Evolutionary conservation across 23 tunicate genomes (phyloP).

Genomic region (Aplidium turbinatum): DNA sequence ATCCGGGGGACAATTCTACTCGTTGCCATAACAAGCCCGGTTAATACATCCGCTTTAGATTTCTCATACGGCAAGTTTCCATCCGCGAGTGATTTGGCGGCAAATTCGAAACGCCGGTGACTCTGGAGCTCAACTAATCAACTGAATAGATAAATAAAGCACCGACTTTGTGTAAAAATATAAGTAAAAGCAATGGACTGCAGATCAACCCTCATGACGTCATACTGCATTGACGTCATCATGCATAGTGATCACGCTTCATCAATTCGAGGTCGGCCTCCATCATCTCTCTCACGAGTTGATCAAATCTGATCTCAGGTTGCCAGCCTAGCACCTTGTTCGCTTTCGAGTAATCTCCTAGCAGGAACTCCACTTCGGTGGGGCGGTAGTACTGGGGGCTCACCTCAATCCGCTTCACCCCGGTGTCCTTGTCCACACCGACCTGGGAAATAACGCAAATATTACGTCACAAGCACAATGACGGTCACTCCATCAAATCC

Average conservation of each 20-base stretch:
- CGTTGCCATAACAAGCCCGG: too few relatives aligned
- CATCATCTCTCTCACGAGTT: conserved; percentile 92
- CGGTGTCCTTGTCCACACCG: conserved; percentile 66
- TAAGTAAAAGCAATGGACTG: too few relatives aligned
- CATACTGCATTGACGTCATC: too few relatives aligned
- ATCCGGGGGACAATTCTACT: too few relatives aligned
- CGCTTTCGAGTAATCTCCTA: conserved; percentile 90
- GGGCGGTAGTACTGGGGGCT: conserved; percentile 88
- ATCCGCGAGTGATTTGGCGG: too few relatives aligned
- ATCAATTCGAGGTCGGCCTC: conserved; percentile 81
- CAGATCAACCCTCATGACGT: too few relatives aligned
- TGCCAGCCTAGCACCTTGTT: conserved; percentile 87
- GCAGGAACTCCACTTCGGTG: conserved; percentile 86
- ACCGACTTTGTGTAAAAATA: too few relatives aligned
- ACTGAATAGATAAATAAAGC: too few relatives aligned
- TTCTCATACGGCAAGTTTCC: too few relatives aligned
- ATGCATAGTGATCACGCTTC: conserved; percentile 84
- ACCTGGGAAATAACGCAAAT: conserved; percentile 19
- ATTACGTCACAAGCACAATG: background rate
- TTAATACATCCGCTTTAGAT: too few relatives aligned
- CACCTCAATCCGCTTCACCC: conserved; percentile 47
- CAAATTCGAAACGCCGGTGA: too few relatives aligned
- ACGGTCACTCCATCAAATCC: background rate
- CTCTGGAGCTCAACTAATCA: too few relatives aligned
- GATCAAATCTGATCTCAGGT: conserved; percentile 70